phyloP scores from a whole-genome alignment of 2,888 invertebrate genomes.

The Caradrina kadenii region DNA sequence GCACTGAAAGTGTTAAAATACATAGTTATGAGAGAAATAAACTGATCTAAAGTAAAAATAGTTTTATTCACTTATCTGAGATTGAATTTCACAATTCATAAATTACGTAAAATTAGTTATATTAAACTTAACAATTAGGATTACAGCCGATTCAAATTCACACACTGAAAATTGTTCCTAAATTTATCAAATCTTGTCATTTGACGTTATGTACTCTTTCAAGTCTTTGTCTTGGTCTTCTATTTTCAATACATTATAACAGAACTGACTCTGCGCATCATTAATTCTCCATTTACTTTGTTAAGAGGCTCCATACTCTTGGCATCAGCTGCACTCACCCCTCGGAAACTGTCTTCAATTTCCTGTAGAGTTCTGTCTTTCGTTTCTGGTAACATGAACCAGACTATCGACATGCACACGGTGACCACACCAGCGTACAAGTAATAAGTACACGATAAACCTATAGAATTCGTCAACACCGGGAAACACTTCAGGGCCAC shows the following conservation, averaged over 20 bases:
- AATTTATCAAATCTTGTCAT: background rate
- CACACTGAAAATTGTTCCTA: conserved; percentile 3
- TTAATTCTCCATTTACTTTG: conserved; percentile 62
- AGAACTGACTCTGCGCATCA: conserved; percentile 82
- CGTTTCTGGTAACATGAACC: conserved; percentile 92
- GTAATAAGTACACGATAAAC: conserved; percentile 90
- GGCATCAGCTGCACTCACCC: conserved; percentile 70
- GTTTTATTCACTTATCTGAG: conserved; percentile 56
- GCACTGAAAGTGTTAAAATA: conserved; percentile 57
- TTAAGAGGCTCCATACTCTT: conserved; percentile 77
- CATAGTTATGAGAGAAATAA: conserved; percentile 44
- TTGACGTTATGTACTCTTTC: background rate
- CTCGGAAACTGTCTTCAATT: conserved; percentile 91
- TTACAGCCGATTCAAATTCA: conserved; percentile 19
- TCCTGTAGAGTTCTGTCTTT: conserved; percentile 92
- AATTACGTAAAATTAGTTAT: conserved; percentile 41
- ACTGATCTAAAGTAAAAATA: conserved; percentile 36
- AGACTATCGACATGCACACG: conserved; percentile 87
- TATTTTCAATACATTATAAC: conserved; percentile 78
- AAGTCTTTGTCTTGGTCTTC: background rate
- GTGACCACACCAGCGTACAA: conserved; percentile 91
- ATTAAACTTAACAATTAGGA: conserved; percentile 39
- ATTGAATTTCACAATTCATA: conserved; percentile 55
- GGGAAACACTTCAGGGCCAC: conserved; percentile 92
- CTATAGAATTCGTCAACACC: conserved; percentile 86